phyloP scores from a whole-genome alignment of 2,113 vertebrate genomes.

The Xenotilapia longispinis region DNA sequence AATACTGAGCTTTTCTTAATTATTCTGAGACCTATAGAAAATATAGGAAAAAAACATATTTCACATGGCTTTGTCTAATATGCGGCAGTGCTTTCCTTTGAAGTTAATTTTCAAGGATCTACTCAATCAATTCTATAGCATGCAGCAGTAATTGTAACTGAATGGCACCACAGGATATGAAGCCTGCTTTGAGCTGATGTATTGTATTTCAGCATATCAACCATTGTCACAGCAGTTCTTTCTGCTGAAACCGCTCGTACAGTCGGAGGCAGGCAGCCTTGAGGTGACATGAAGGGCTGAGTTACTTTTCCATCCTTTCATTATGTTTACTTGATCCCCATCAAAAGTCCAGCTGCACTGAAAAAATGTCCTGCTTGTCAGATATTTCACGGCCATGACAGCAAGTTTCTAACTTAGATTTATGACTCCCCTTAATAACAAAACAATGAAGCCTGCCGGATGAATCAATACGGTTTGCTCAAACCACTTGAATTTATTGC shows the following conservation, averaged over 20 bases:
- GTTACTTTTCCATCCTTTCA: constrained; percentile 22
- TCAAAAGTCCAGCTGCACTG: neutral
- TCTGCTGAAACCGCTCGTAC: constrained; percentile 20
- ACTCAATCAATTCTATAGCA: neutral
- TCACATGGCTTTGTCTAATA: neutral
- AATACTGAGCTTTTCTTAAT: neutral
- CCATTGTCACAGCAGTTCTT: constrained; percentile 9
- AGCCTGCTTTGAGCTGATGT: constrained; percentile 4
- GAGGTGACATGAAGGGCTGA: constrained; percentile 44
- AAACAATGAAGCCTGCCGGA: constrained; percentile 15
- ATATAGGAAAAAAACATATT: neutral
- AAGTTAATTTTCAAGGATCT: neutral
- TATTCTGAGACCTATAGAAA: neutral
- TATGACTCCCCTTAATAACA: constrained; percentile 1
- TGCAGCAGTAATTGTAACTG: neutral
- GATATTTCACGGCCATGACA: neutral
- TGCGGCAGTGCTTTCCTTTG: neutral
- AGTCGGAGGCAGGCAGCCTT: neutral
- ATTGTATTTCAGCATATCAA: constrained; percentile 35
- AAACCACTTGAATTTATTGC: constrained; percentile 35
- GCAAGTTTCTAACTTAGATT: neutral
- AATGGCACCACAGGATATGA: neutral
- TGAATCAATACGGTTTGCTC: constrained; percentile 46
- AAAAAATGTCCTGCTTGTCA: neutral
- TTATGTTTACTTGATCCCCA: constrained; percentile 24